Base-by-base conservation (phyloP, 2,888 invertebrate genomes). In the Pammene aurita region DNA sequence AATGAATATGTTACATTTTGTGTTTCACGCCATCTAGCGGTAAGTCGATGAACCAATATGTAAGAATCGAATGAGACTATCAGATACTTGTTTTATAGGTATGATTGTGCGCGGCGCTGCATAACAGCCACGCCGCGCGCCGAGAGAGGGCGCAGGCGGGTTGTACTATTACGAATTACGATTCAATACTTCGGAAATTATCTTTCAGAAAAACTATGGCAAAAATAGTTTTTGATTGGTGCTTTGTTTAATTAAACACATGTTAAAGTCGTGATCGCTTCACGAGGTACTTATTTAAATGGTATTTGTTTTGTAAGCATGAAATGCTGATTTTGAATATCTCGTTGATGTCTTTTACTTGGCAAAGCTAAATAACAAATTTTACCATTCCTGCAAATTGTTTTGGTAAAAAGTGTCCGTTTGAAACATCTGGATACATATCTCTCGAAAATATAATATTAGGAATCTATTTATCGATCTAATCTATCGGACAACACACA, bases 1-100 rank as follows among this genome's bases (percentile, higher is more conserved):
- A 11, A 54, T n/a, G 54, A 52, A 66, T 13, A 11, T 0, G 9
- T 34, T 44, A 14, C 5, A 34, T 46, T 38, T 52, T 44, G 42
- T 42, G 52, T 63, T 57, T 44, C 5, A 44, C 64, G 69, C 69
- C 65, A 65, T 38, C 69, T 69, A 60, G 7, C 54, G 64, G 41
- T 6, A 44, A 41, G n/a, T 11, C 26, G 26, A 9, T 38, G 5
- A 7, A 69, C n/a, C 44, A 0, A 1, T 13, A 10, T 48, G 14
- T 48, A 34, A 48, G 14, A 14, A 42, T 60, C 62, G 44, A 58
- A 54, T 35, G n/a, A 9, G 18, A n/a, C 41, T 26, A 1, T 9
- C n/a, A 18, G 26, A 10, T 42, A 52, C 11, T 50, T 58, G 14
- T n/a, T 44, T n/a, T n/a, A n/a, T n/a, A n/a, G n/a, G n/a, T 13